Evolutionary conservation across 2,888 invertebrate genomes (phyloP).

Genomic region (Cremastinae sp.): DNA sequence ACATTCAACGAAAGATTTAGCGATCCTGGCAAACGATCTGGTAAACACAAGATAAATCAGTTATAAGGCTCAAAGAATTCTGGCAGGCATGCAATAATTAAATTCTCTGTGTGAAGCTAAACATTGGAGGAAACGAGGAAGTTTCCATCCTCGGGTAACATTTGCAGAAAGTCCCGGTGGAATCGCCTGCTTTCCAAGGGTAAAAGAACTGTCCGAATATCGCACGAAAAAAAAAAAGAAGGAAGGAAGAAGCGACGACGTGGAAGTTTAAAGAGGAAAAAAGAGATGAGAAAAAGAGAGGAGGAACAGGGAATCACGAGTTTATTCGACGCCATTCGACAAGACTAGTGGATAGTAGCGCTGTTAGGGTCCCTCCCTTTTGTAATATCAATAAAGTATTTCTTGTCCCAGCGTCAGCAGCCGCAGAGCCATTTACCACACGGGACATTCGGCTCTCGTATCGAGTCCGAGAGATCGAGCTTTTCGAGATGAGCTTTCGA

Average conservation of each 20-base stretch:
- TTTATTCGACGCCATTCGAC: slow-evolving; percentile 43
- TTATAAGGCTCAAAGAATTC: background rate
- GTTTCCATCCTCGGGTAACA: background rate
- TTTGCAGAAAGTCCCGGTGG: slow-evolving; percentile 4
- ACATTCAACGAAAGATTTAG: slow-evolving; percentile 1
- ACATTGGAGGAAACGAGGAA: background rate
- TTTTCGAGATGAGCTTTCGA: too few relatives aligned
- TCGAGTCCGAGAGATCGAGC: slow-evolving; percentile 29
- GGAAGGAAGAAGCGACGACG: slow-evolving; percentile 21
- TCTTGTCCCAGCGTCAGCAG: slow-evolving; percentile 66
- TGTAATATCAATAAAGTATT: slow-evolving; percentile 67
- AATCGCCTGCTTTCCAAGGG: slow-evolving; percentile 5
- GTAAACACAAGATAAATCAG: slow-evolving; percentile 17
- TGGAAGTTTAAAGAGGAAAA: slow-evolving; percentile 36
- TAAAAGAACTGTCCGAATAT: slow-evolving; percentile 17
- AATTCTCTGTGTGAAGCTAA: slow-evolving; percentile 1
- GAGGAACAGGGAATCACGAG: slow-evolving; percentile 22
- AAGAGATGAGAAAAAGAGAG: slow-evolving; percentile 34
- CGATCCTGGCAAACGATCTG: slow-evolving; percentile 1
- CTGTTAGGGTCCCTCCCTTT: slow-evolving; percentile 61
- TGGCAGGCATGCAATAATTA: slow-evolving; percentile 33
- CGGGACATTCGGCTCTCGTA: slow-evolving; percentile 44
- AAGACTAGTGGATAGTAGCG: slow-evolving; percentile 42
- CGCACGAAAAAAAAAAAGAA: slow-evolving; percentile 7
- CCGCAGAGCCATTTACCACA: slow-evolving; percentile 64